A percentile compares a stretch with the other conserved stretches of the same genome.
These are phyloP conservation scores for Nebria ingens DNA, from an alignment of 1,140 invertebrate genomes.

Conservation along the genomic window DNA sequence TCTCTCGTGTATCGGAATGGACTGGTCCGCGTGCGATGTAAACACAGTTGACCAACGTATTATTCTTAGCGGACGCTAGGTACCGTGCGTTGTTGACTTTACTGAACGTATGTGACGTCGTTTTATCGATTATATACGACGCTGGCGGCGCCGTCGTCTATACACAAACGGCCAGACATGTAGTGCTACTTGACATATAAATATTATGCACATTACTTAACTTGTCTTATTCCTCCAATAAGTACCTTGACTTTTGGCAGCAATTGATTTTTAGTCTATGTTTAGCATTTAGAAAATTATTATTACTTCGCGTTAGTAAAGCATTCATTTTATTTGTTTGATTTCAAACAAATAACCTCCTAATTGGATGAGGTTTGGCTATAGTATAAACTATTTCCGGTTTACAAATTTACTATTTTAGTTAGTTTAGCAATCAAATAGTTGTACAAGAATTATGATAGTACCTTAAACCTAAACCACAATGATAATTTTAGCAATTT, in stretches of 20 bases:
- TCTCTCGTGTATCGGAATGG: neutral
- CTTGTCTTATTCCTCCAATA: neutral
- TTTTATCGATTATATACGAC: neutral
- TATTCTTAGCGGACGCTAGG: neutral
- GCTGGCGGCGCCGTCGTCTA: neutral
- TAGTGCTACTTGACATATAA: neutral
- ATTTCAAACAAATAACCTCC: no score
- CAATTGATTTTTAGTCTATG: neutral
- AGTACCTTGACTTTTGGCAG: neutral
- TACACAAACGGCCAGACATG: neutral
- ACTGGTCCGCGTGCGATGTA: neutral
- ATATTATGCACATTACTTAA: neutral
- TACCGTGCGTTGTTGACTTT: neutral
- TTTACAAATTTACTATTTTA: no score
- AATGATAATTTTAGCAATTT: no score
- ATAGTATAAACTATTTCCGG: no score
- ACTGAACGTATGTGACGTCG: neutral
- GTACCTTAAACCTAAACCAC: no score
- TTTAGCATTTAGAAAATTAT: neutral
- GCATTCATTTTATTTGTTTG: no score
- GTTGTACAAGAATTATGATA: no score
- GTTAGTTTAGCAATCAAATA: no score
- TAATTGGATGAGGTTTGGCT: no score
- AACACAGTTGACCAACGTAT: slow-evolving; percentile 1
- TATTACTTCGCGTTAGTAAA: no score